Base-by-base conservation (phyloP, 2,888 invertebrate species). In the Zaprionus bogoriensis region DNA sequence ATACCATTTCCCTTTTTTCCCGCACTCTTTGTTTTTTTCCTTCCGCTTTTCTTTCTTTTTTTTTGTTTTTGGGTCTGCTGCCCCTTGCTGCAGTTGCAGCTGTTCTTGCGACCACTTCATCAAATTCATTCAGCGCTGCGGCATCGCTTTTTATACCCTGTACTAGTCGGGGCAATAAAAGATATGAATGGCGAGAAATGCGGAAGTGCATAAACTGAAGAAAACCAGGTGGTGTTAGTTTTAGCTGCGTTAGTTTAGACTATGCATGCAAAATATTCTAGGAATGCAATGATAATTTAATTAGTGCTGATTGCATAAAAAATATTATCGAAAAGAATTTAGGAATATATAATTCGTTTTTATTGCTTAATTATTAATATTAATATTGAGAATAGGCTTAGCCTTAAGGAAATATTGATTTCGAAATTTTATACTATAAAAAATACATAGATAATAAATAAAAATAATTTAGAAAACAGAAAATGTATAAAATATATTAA, bases 91-190 rank as follows among this genome's bases (percentile, higher is more conserved):
- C 27, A 53, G 47, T 27, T 38, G 52, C 30, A n/a, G n/a, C 67
- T 54, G 70, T 66, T 66, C 63, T 75, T 66, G 46, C 78, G 69
- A 67, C 76, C 83, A 82, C 86, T 80, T 85, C 83, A 80, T 80
- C 80, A 80, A 80, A 86, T 79, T 86, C 77, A 85, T 85, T 79
- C 77, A 79, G 59, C 62, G 47, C 57, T 52, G 55, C 57, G 60
- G 58, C 67, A 61, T 32, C 39, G 60, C 51, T 30, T 69, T 74
- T 67, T 61, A 73, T 54, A 47, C 53, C 75, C 70, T 74, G 44
- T 44, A 51, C 6, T 5, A 6, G 19, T 6, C 2, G 6, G 20
- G 6, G 25, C 5, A 27, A 27, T 10, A 7, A 7, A 20, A 10
- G 23, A 19, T 51, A 28, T 42, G 32, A 25, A 9, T 27, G 14